A percentile compares a stretch with the other conserved stretches of the same genome.
These are phyloP conservation scores for Harpegnathos saltator DNA, from an alignment of 1,140 invertebrate genomes.

Conservation along the genomic window DNA sequence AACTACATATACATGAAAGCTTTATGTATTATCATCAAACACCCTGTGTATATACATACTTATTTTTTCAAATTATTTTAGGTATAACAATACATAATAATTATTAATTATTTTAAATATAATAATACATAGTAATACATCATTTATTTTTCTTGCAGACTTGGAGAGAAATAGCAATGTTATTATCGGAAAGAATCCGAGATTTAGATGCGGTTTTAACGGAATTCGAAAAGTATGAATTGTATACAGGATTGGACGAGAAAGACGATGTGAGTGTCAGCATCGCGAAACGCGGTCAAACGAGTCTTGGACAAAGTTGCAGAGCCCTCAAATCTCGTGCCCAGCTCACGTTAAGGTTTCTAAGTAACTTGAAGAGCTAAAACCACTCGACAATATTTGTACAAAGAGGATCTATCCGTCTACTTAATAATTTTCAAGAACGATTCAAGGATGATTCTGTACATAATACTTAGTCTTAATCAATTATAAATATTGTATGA, in stretches of 20 bases:
- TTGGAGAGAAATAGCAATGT: conserved; percentile 78
- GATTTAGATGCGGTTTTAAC: conserved; percentile 78
- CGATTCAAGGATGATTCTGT: conserved; percentile 65
- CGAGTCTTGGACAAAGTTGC: conserved; percentile 81
- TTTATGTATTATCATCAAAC: too few species aligned
- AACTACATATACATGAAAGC: too few species aligned
- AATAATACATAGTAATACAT: too few species aligned
- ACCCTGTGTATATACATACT: too few species aligned
- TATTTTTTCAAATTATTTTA: too few species aligned
- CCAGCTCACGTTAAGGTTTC: conserved; percentile 79
- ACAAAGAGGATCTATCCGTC: conserved; percentile 76
- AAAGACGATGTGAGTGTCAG: conserved; percentile 69
- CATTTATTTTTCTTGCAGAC: conserved; percentile 76
- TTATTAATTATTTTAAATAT: too few species aligned
- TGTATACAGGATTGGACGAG: conserved; percentile 74
- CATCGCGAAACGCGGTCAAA: conserved; percentile 78
- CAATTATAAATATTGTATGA: conserved; percentile 70
- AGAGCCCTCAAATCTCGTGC: conserved; percentile 79
- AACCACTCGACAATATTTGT: conserved; percentile 80
- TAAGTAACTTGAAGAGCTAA: conserved; percentile 84
- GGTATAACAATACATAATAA: too few species aligned
- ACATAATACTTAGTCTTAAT: conserved; percentile 70
- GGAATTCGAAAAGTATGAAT: conserved; percentile 79
- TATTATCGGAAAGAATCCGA: conserved; percentile 79
- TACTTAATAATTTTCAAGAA: conserved; percentile 73